Evolutionary conservation across 1,140 invertebrate species (phyloP).

Genomic region (Drosophila triauraria): DNA sequence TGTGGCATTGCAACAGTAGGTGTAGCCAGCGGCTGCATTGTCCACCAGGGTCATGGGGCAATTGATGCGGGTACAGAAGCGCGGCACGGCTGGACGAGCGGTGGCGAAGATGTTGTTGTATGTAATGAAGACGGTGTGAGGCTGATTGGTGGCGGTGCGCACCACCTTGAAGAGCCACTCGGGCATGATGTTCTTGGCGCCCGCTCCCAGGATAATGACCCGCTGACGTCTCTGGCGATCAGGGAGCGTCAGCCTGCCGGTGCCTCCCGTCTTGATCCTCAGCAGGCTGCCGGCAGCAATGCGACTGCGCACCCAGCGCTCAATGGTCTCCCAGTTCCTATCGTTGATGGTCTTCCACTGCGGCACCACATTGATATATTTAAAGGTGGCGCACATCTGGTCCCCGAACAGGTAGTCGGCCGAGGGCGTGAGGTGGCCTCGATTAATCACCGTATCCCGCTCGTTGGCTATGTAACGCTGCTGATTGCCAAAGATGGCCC

Average conservation of each 20-base stretch:
- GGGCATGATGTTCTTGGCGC: conserved; percentile 39
- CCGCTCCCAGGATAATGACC: conserved; percentile 18
- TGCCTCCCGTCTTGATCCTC: conserved; percentile 40
- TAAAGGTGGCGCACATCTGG: conserved; percentile 77
- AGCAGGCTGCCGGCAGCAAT: conserved; percentile 5
- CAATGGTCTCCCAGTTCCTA: conserved; percentile 85
- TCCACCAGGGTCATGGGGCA: conserved; percentile 30
- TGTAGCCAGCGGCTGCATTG: conserved; percentile 39
- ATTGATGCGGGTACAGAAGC: conserved; percentile 15
- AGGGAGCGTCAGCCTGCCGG: conserved; percentile 10
- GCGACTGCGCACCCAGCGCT: conserved; percentile 53
- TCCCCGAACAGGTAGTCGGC: conserved; percentile 41
- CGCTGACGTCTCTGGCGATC: not conserved
- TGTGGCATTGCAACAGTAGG: conserved; percentile 51
- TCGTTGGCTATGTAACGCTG: conserved; percentile 43
- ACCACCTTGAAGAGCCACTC: conserved; percentile 52
- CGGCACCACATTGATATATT: conserved; percentile 85
- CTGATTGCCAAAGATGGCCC: conserved; percentile 26
- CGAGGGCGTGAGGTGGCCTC: conserved; percentile 51
- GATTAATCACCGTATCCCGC: conserved; percentile 35
- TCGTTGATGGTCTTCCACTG: conserved; percentile 85
- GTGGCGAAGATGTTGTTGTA: conserved; percentile 49
- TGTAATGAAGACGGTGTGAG: conserved; percentile 41
- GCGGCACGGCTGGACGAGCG: conserved; percentile 9
- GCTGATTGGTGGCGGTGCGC: conserved; percentile 3